Percentiles rank a stretch among this genome's conserved stretches.
phyloP scores from a whole-genome alignment of 2,113 vertebrate genomes.

The Neogale vison region DNA sequence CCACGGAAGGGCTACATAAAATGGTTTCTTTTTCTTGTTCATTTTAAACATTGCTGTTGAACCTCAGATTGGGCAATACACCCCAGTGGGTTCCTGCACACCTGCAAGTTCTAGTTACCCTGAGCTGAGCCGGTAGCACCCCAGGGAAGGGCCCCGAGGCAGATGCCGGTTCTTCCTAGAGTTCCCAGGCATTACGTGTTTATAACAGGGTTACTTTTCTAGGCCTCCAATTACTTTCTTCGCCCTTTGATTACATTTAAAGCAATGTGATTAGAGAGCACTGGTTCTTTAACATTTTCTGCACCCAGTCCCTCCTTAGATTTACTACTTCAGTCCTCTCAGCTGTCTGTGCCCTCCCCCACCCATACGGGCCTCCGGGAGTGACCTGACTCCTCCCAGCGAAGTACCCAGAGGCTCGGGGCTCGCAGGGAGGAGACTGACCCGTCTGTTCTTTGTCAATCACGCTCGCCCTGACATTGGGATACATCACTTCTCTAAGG shows the following conservation, averaged over 20 bases:
- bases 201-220: slow-evolving; percentile 60
- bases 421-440: neutral
- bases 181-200: slow-evolving; percentile 24
- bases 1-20: slow-evolving; percentile 20
- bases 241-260: slow-evolving; percentile 73
- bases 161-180: slow-evolving; percentile 19
- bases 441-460: neutral
- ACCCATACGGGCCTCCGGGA: neutral
- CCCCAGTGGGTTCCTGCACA: slow-evolving; percentile 65
- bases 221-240: slow-evolving; percentile 72
- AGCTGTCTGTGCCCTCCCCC: neutral
- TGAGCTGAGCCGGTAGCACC: slow-evolving; percentile 18
- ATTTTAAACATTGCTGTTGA: slow-evolving; percentile 17
- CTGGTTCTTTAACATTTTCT: slow-evolving; percentile 56
- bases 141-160: neutral
- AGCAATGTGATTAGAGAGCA: slow-evolving; percentile 69
- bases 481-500: neutral
- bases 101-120: slow-evolving; percentile 69
- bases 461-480: neutral
- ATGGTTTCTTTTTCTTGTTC: slow-evolving; percentile 40
- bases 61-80: slow-evolving; percentile 48
- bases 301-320: slow-evolving; percentile 7
- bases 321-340: neutral
- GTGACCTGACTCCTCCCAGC: neutral
- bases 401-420: neutral